Base-by-base conservation (phyloP, 2,797 vertebrate genomes). In the Brachyalestes nurse region DNA sequence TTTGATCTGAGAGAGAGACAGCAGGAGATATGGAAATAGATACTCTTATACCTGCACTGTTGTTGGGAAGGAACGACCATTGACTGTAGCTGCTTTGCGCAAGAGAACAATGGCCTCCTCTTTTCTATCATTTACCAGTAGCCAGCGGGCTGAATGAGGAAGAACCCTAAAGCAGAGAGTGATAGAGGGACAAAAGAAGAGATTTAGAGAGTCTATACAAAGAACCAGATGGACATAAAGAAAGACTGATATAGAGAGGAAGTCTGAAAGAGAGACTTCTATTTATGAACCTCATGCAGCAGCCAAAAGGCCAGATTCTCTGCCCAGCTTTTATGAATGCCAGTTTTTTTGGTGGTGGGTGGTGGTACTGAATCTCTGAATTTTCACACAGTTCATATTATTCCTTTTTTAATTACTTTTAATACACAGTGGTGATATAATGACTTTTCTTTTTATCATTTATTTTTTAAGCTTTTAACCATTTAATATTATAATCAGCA, bases 81-180 rank as follows among this genome's bases (percentile, higher is more conserved):
- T 97, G 49, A 94, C 74, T 0, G 76, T 69, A 0, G 96, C 95
- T 2, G 94, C 96, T 84, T 94, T 97, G 75, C 91, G 92, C 6
- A 97, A 89, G 16, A 95, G 21, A 4, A 86, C 87, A 40, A 95
- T 94, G 40, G 97, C 96, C 82, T 96, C 95, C 75, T 96, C 93
- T 17, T 82, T 81, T 78, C 88, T 94, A 76, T 94, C 91, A 23
- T 90, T 94, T 42, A 91, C 92, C 84, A 97, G 66, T 70, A 97
- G 90, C 97, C 94, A 95, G 6, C 92, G 86, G 1, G 93, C 90
- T 0, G 94, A 95, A 72, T 95, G 92, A 42, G 93, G 93, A 17
- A 95, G 81, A 64, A 87, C 73, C 91, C 94, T 95, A 87, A 82
- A 64, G 79, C 57, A 72, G 21, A 62, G 76, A 25, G 61, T 45